Evolutionary conservation across 1,140 invertebrate species (phyloP).

Genomic region (Parapsyche elsis): DNA sequence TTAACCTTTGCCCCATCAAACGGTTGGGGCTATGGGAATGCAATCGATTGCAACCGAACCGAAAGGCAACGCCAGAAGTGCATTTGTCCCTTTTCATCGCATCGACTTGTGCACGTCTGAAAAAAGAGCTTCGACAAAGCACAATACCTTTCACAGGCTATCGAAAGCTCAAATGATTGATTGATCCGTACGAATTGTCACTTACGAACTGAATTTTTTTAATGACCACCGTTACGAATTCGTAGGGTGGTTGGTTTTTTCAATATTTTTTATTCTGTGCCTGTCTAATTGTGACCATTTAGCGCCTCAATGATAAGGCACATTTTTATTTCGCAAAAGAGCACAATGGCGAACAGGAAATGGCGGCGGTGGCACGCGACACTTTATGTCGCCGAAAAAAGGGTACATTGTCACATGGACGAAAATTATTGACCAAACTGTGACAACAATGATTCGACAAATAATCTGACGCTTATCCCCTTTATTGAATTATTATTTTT

Average conservation of each 20-base stretch:
- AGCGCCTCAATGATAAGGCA: constrained; percentile 36
- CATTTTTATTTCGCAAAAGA: constrained; percentile 31
- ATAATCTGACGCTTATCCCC: constrained; percentile 40
- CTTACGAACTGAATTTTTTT: constrained; percentile 44
- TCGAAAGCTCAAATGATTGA: constrained; percentile 51
- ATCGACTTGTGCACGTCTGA: neutral
- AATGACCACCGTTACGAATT: constrained; percentile 25
- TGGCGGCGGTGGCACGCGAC: constrained; percentile 43
- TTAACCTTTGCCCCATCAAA: constrained; percentile 50
- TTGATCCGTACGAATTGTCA: constrained; percentile 53
- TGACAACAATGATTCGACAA: constrained; percentile 53
- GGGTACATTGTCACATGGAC: neutral
- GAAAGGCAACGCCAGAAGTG: neutral
- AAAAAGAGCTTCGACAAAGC: constrained; percentile 24
- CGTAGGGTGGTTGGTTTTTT: neutral
- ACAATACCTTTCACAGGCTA: neutral
- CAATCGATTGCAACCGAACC: constrained; percentile 23
- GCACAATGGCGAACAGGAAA: constrained; percentile 20
- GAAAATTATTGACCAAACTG: constrained; percentile 39
- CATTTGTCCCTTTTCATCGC: constrained; percentile 10
- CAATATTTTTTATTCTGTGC: neutral
- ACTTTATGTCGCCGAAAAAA: constrained; percentile 8
- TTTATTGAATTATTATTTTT: no score
- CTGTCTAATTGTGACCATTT: constrained; percentile 38
- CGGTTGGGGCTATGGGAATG: constrained; percentile 47